A percentile compares a stretch with the other conserved stretches of the same genome.
phyloP scores from a whole-genome alignment of 2,113 vertebrate genomes.

The Mystacornis crossleyi region DNA sequence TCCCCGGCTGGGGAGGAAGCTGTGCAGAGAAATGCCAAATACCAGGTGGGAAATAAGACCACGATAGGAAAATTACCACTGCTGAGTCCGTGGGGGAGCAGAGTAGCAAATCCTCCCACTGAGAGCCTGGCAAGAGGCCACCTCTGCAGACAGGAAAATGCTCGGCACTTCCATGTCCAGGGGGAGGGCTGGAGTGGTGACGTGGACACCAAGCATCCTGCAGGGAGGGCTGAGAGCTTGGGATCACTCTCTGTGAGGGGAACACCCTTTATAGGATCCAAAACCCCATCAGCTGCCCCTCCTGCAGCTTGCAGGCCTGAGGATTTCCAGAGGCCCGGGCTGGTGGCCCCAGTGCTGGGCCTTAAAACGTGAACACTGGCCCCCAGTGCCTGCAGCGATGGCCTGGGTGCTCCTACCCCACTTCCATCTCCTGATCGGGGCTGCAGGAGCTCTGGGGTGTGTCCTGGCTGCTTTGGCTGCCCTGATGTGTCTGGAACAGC shows the following conservation, averaged over 20 bases:
- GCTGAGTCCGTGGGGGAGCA: background rate
- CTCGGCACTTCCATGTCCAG: background rate
- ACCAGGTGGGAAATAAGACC: background rate
- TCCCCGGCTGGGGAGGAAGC: background rate
- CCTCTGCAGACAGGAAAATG: background rate
- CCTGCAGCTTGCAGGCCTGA: background rate
- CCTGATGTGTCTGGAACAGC: background rate
- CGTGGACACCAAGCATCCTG: background rate
- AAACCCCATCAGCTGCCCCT: background rate
- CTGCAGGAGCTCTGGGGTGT: background rate
- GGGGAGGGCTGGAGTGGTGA: background rate
- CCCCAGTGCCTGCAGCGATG: background rate
- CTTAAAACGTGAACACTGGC: background rate
- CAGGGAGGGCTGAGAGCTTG: background rate
- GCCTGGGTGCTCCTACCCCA: background rate
- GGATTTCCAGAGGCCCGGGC: background rate
- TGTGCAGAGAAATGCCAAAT: background rate
- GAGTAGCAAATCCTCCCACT: background rate
- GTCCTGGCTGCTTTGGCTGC: background rate
- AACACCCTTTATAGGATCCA: background rate
- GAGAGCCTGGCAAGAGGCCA: background rate
- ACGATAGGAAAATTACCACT: background rate
- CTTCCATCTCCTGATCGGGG: background rate
- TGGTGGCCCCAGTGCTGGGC: background rate
- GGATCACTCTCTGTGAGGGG: background rate